phyloP scores from a whole-genome alignment of 2,797 vertebrate species.

The Acropternis orthonyx region DNA sequence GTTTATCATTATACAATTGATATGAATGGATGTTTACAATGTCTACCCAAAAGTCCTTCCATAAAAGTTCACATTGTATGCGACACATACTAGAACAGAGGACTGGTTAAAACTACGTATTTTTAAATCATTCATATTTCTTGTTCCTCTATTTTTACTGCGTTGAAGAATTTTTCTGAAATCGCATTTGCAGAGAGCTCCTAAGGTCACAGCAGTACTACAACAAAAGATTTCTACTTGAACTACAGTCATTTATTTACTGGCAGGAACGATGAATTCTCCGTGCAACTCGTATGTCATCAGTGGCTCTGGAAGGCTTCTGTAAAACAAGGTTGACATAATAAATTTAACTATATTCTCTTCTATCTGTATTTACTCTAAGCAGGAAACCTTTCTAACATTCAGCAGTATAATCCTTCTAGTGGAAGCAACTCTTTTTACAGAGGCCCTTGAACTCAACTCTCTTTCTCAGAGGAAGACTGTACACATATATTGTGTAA shows the following conservation, averaged over 20 bases:
- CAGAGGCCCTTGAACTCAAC: neutral
- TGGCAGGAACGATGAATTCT: slow-evolving; percentile 92
- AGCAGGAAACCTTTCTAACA: neutral
- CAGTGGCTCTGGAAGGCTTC: slow-evolving; percentile 95
- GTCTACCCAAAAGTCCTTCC: neutral
- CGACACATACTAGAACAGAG: neutral
- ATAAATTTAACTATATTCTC: neutral
- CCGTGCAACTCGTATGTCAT: slow-evolving; percentile 96
- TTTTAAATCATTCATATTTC: neutral
- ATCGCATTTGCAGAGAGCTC: neutral
- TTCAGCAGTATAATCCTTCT: neutral
- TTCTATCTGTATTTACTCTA: neutral
- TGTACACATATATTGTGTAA: neutral
- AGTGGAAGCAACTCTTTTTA: neutral
- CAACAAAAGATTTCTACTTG: neutral
- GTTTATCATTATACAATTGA: neutral
- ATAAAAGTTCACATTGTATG: neutral
- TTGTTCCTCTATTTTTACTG: neutral
- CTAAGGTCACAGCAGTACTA: neutral
- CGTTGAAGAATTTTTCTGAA: neutral
- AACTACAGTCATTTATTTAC: slow-evolving; percentile 80
- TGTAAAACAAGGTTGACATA: slow-evolving; percentile 69
- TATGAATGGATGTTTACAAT: neutral
- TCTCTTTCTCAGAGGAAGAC: neutral
- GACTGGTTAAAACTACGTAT: neutral